phyloP scores from a whole-genome alignment of 37 sponge, comb jelly and placozoan species.

The Tethya wilhelma region DNA sequence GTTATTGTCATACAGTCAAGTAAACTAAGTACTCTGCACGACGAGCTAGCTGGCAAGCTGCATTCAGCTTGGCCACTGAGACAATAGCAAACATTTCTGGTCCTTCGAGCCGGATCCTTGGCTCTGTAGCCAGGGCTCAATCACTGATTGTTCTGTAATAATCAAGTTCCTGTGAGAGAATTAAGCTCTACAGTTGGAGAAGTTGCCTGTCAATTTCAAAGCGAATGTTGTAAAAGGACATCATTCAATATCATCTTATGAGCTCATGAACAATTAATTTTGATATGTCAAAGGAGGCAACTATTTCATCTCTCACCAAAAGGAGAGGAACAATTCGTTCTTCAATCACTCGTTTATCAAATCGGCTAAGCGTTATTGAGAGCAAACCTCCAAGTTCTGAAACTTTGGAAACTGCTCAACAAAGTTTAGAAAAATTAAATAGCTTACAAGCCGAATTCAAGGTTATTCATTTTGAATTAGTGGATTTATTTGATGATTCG shows the following conservation, averaged over 20 bases:
- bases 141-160: neutral
- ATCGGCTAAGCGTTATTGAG: neutral
- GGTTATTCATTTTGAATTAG: neutral
- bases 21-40: too few species aligned
- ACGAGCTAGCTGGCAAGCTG: too few species aligned
- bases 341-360: constrained; percentile 1
- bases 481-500: constrained; percentile 6
- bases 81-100: constrained; percentile 34
- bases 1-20: too few species aligned
- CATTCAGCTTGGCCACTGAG: too few species aligned
- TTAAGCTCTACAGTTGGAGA: too few species aligned
- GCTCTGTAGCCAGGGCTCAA: neutral
- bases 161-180: neutral
- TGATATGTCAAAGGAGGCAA: too few species aligned
- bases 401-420: neutral
- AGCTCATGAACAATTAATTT: too few species aligned
- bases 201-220: too few species aligned
- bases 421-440: neutral
- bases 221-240: too few species aligned
- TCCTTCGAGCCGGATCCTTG: constrained; percentile 28
- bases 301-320: neutral
- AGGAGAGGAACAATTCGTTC: constrained; percentile 7
- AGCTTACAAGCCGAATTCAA: neutral
- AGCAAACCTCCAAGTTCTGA: neutral
- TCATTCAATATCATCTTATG: too few species aligned